Conservation (phyloP, 1,140 invertebrate species). For the Probaryconus sp. region DNA sequence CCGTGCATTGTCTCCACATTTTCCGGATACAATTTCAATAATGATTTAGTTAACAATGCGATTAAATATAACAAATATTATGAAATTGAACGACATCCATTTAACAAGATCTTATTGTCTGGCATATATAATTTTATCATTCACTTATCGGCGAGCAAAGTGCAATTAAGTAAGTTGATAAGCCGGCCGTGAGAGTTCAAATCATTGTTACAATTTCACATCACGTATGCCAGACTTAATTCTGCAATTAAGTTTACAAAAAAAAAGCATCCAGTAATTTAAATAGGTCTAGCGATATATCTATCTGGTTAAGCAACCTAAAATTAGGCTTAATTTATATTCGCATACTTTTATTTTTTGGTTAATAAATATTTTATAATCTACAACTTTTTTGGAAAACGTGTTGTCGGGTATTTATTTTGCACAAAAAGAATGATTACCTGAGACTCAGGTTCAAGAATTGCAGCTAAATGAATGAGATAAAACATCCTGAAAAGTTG, state of each 20-base stretch:
- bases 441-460: conserved; percentile 81
- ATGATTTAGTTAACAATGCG: not conserved
- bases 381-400: too few relatives aligned
- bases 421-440: conserved; percentile 29
- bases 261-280: conserved; percentile 13
- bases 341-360: too few relatives aligned
- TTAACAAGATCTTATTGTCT: conserved; percentile 25
- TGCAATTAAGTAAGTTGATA: conserved; percentile 47
- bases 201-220: conserved; percentile 55
- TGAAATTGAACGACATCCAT: conserved; percentile 3
- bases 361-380: not conserved
- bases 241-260: conserved; percentile 43
- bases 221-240: conserved; percentile 50
- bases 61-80: not conserved
- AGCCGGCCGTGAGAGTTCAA: conserved; percentile 36
- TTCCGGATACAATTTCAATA: too few relatives aligned
- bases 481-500: conserved; percentile 88
- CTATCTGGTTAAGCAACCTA: too few relatives aligned
- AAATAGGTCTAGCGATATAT: conserved; percentile 1
- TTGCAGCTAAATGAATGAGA: conserved; percentile 85
- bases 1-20: too few relatives aligned
- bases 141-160: conserved; percentile 50
- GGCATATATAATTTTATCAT: conserved; percentile 40
- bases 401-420: too few relatives aligned
- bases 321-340: too few relatives aligned